These are phyloP conservation scores for Falco berigora DNA, from an alignment of 2,797 vertebrate genomes.

Conservation along the genomic window DNA sequence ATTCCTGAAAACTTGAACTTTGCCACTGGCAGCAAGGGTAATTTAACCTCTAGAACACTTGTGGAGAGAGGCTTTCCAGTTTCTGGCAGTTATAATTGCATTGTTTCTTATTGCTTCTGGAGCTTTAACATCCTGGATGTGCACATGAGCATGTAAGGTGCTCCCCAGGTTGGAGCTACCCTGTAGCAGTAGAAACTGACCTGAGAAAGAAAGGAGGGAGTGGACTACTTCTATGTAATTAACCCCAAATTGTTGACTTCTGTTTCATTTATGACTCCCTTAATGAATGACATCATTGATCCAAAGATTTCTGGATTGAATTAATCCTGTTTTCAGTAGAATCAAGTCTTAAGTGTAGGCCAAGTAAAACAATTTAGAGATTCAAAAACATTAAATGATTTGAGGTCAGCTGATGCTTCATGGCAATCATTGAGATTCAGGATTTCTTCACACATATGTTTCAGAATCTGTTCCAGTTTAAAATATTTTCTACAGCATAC, in stretches of 20 bases:
- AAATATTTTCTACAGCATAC: background rate
- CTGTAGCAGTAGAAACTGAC: background rate
- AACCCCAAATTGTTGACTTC: background rate
- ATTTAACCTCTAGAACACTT: background rate
- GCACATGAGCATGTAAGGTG: rapidly evolving
- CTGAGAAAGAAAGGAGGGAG: background rate
- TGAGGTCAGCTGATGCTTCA: background rate
- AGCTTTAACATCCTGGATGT: background rate
- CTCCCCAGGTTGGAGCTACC: background rate
- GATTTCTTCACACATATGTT: background rate
- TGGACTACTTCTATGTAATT: background rate
- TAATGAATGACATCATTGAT: background rate
- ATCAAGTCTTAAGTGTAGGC: background rate
- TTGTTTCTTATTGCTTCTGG: background rate
- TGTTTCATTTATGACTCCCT: background rate
- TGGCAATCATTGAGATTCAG: background rate
- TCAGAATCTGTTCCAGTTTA: background rate
- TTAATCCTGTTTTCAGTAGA: background rate
- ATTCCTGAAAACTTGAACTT: background rate
- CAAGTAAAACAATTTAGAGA: background rate
- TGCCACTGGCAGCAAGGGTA: background rate
- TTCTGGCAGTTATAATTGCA: background rate
- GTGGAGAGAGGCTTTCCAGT: background rate
- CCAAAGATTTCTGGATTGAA: background rate
- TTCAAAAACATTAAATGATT: background rate